Base-by-base conservation (phyloP, 2,113 vertebrate species). In the Halichoerus grypus region DNA sequence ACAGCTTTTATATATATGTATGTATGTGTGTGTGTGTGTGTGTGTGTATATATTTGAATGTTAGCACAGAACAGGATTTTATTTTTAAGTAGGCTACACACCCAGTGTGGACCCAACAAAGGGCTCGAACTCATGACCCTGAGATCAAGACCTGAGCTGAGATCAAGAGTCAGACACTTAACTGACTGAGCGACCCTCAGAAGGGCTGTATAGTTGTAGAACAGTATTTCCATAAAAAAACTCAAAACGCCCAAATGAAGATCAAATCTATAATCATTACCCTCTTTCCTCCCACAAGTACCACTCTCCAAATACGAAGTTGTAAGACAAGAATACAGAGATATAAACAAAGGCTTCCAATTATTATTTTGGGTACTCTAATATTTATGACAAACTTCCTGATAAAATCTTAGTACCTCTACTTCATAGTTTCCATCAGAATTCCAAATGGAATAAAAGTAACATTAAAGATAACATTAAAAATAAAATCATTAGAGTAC, bases 391-490 rank as follows among this genome's bases (percentile, higher is more conserved):
- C 33, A 65, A 91, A 84, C 81, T 49, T 88, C 36, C 61, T 71
- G 14, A 93, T 77, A 42, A 55, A 36, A 81, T 57, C 28, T 93
- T 86, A 61, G 33, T 51, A 36, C 22, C 18, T 21, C 39, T 42
- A 74, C 28, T 89, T 89, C 49, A 86, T 22, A 67, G 14, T 86
- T 89, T 46, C 71, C 57, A 89, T 36, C 46, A 92, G 18, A 93
- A 83, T 63, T 97, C 61, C 59, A 88, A 94, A 84, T 57, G n/a
- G 22, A 94, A 77, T 63, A 63, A 91, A 86, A 91, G 63, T n/a
- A 92, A 92, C 65, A n/a, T 7, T 67, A 67, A 67, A 93, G 81
- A 19, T 59, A 77, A 46, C 65, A 87, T 53, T 84, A 80, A 94
- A 86, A 87, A 72, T n/a, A 88, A 94, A 94, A 87, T 65, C 72